A percentile compares a stretch with the other conserved stretches of the same genome.
Evolutionary conservation across 2,113 vertebrate species (phyloP).

Genomic region (Orycteropus afer): DNA sequence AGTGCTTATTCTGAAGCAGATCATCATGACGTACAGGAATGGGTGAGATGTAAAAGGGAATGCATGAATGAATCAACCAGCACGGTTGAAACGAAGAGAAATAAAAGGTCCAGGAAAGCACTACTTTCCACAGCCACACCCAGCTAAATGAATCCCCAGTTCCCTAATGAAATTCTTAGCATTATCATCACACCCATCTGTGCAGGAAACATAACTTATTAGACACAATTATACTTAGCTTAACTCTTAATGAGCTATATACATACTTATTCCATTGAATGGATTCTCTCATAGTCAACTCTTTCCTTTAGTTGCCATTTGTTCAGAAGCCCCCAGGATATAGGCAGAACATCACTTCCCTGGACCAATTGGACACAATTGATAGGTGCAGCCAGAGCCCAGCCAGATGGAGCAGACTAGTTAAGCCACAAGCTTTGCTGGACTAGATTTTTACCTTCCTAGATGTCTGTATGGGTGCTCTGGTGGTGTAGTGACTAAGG

Average conservation of each 20-base stretch:
- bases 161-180: background rate
- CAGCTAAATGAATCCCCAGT: background rate
- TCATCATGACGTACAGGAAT: fast-evolving
- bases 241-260: background rate
- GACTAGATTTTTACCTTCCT: fast-evolving
- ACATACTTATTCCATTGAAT: background rate
- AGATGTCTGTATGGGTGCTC: no score
- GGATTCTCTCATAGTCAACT: background rate
- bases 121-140: background rate
- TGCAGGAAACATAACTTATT: background rate
- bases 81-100: background rate
- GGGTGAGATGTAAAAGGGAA: background rate
- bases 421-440: background rate
- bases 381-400: background rate
- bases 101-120: background rate
- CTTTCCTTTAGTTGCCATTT: background rate
- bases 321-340: background rate
- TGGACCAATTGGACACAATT: background rate
- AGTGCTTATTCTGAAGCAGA: background rate
- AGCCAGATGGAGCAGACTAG: background rate
- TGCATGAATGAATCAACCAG: background rate
- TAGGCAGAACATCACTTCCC: background rate
- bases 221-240: background rate
- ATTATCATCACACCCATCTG: background rate
- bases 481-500: no score